These are phyloP conservation scores for Paramisgurnus dabryanus DNA, from an alignment of 2,113 vertebrate species.

Conservation along the genomic window DNA sequence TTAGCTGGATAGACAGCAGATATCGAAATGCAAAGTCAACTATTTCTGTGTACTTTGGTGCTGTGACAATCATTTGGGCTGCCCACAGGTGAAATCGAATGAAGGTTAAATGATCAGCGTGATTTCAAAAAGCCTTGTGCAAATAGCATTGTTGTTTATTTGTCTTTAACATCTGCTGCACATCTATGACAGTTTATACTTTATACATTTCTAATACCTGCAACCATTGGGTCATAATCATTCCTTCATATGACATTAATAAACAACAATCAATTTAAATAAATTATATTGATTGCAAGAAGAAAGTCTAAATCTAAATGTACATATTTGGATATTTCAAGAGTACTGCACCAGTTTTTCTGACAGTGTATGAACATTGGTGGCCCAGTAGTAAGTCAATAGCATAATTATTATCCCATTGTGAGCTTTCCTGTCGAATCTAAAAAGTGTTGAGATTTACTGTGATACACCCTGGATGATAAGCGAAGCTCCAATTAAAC, in stretches of 20 bases:
- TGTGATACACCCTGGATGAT: conserved; percentile 39
- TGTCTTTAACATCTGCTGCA: not conserved
- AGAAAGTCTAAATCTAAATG: conserved; percentile 17
- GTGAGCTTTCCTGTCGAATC: conserved; percentile 45
- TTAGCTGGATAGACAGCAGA: conserved; percentile 32
- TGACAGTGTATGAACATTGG: conserved; percentile 37
- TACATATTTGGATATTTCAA: too few species aligned
- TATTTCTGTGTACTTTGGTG: conserved; percentile 24
- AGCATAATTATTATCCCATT: conserved; percentile 53
- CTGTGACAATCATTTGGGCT: conserved; percentile 16
- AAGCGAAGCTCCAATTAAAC: conserved; percentile 43
- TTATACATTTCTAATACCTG: not conserved
- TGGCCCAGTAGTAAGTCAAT: conserved; percentile 45
- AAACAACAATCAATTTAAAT: not conserved
- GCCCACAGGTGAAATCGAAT: not conserved
- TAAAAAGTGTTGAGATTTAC: conserved; percentile 39
- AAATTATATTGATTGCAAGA: conserved; percentile 10
- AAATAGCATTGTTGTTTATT: not conserved
- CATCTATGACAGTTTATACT: conserved; percentile 10
- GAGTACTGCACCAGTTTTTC: too few species aligned
- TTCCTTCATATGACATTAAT: conserved; percentile 8
- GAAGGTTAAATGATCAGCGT: conserved; percentile 11
- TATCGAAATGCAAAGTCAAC: conserved; percentile 38
- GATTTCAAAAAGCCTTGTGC: conserved; percentile 9
- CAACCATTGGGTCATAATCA: not conserved